Evolutionary conservation across 64 coral and sea anemone genomes (phyloP), one percentile per base, ranked within the genome.

Genomic region (Hydrozoanthus tunicans): DNA sequence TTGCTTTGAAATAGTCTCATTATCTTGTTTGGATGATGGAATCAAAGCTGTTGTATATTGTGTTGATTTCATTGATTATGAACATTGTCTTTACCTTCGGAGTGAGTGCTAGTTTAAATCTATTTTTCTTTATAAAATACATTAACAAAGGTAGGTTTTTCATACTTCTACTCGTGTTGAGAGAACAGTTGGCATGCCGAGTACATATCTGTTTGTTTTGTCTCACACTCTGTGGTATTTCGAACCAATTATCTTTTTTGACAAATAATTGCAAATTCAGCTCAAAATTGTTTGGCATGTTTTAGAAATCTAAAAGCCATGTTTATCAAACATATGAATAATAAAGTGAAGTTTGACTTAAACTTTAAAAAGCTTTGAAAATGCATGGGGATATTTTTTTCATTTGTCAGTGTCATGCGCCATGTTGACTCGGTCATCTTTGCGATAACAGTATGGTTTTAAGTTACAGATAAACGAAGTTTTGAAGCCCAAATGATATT

Each of bases 61-160:
- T 17, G 53, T 74, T 57, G 67, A 58, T 56, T 74, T 80, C 10
- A 59, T 80, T 73, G 55, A 60, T 88, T 74, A 74, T 88, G 51
- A 56, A 26, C n/a, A 58, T 75, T 88, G 23, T 60, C 53, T 85
- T 24, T 58, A 5, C 7, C 24, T 43, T 2, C 32, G 32, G 32
- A 43, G 32, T 43, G 32, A 43, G 32, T 43, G 32, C 32, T 43
- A 43, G 32, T 43, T 63, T 62, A 12, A 59, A 43, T 27, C 7
- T 63, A 10, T 17, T 86, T 86, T 43, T 66, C 62, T 83, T 4
- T 83, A 15, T 4, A 83, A 17, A 83, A 55, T 32, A 24, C 67
- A 59, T 64, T 13, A 12, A 0, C 70, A 80, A 72, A 59, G 65
- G 25, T 86, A 85, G 6, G 17, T 59, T 54, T 88, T n/a, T 71